Conservation (phyloP, 2,113 vertebrate species). For the Antechinus flavipes region DNA sequence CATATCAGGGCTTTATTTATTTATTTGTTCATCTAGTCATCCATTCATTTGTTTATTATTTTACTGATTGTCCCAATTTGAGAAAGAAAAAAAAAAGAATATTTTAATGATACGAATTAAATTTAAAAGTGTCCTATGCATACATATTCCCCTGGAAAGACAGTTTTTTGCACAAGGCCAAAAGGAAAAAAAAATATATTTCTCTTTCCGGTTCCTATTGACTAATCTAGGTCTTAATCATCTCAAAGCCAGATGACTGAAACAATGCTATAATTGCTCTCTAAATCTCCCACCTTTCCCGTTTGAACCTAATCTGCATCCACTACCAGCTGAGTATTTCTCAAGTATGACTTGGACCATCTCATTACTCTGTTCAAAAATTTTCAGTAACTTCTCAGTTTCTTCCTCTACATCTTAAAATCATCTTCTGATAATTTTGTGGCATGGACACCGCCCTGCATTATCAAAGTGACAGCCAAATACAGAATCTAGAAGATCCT, state of each 20-base stretch:
- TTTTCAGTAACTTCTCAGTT: neutral
- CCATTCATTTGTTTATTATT: neutral
- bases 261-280: neutral
- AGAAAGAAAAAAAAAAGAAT: neutral
- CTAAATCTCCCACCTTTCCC: neutral
- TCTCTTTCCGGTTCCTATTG: neutral
- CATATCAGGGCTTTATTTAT: neutral
- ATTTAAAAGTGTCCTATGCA: neutral
- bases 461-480: neutral
- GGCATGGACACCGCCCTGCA: neutral
- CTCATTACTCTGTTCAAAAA: neutral
- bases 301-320: neutral
- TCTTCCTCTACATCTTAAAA: neutral
- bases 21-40: too few species aligned
- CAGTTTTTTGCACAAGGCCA: neutral
- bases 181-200: neutral
- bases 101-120: neutral
- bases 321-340: neutral
- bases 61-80: neutral
- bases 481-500: too few species aligned
- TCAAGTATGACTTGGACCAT: neutral
- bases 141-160: neutral
- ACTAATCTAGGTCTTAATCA: neutral
- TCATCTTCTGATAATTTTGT: neutral
- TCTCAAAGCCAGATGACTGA: neutral